Evolutionary conservation across 2,888 invertebrate species (phyloP).

Genomic region (Diarsia mendica): DNA sequence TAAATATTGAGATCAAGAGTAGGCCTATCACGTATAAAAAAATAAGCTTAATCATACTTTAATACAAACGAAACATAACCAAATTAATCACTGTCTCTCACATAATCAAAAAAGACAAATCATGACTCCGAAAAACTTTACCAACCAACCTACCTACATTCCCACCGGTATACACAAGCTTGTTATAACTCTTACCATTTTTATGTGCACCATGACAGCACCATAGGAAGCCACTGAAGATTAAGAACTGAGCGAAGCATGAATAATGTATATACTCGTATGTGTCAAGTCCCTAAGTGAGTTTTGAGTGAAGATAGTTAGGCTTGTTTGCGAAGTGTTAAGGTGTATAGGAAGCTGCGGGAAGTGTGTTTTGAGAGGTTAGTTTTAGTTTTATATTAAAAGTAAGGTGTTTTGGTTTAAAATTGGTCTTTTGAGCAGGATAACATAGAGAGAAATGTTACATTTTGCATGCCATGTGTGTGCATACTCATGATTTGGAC

Average conservation of each 20-base stretch:
- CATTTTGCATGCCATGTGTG: too few relatives aligned
- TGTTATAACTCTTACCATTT: conserved; percentile 73
- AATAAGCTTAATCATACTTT: too few relatives aligned
- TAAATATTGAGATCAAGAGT: too few relatives aligned
- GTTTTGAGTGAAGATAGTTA: conserved; percentile 63
- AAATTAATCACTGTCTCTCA: conserved; percentile 27
- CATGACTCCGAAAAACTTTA: conserved; percentile 3
- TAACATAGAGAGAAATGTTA: too few relatives aligned
- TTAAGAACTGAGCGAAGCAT: conserved; percentile 69
- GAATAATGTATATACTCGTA: conserved; percentile 80
- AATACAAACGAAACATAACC: not conserved
- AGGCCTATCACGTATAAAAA: too few relatives aligned
- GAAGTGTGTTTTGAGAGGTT: conserved; percentile 29
- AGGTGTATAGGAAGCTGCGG: conserved; percentile 25
- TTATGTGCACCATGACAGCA: conserved; percentile 62
- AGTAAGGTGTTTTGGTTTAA: not conserved
- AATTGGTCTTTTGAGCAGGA: not conserved
- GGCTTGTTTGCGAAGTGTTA: conserved; percentile 41
- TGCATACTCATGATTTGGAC: too few relatives aligned
- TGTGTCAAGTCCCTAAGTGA: conserved; percentile 71
- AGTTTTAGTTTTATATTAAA: conserved; percentile 33
- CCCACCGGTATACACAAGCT: conserved; percentile 60
- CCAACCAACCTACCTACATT: conserved; percentile 4
- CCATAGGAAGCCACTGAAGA: conserved; percentile 54
- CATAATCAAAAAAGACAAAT: conserved; percentile 39